Evolutionary conservation across 2,797 vertebrate genomes (phyloP).

Genomic region (Thunnus albacares): DNA sequence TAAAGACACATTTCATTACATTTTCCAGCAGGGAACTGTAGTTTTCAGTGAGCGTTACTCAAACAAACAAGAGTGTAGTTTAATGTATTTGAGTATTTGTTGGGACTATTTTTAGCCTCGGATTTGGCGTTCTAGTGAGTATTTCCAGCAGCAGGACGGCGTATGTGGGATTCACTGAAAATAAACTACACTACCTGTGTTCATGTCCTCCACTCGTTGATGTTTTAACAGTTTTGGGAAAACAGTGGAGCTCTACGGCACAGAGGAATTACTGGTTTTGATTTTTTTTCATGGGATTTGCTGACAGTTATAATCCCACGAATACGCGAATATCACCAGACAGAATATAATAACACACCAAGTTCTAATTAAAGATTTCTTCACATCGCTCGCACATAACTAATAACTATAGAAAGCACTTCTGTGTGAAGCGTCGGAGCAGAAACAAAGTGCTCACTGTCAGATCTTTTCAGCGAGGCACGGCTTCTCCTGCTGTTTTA

Average conservation of each 20-base stretch:
- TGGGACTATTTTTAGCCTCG: background rate
- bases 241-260: background rate
- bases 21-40: no score
- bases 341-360: background rate
- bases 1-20: no score
- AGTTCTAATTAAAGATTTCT: background rate
- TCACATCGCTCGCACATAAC: background rate
- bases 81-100: background rate
- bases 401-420: no score
- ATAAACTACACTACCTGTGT: background rate
- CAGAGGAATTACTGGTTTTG: background rate
- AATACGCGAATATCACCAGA: background rate
- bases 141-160: background rate
- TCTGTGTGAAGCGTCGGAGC: background rate
- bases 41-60: background rate
- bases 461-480: background rate
- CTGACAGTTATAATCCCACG: background rate
- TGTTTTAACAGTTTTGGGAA: background rate
- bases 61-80: background rate
- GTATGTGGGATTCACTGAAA: background rate
- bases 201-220: background rate
- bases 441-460: background rate
- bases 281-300: background rate
- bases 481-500: background rate
- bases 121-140: background rate